Evolutionary conservation across 2,797 vertebrate genomes (phyloP), one percentile per base, ranked within the genome.

Genomic region (Spheniscus humboldti): DNA sequence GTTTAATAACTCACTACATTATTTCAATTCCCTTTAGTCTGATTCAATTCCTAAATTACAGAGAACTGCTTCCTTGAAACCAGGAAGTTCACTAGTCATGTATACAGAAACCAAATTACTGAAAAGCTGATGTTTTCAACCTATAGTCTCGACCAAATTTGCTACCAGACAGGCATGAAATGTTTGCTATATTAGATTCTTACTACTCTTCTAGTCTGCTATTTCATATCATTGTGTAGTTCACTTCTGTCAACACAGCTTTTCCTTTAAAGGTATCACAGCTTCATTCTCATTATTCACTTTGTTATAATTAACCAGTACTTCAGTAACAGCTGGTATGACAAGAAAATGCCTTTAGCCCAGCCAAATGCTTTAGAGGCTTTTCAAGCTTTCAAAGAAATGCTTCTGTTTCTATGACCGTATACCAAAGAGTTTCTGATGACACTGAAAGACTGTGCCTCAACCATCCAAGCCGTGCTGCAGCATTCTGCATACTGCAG

Each of bases 11-110:
- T 82, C 74, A 28, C 10, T 63, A 45, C 53, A 31, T 95, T 88
- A 95, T 84, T 95, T 88, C 72, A 92, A 84, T 94, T 95, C 78
- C n/a, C 75, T 92, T 78, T 52, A 87, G 83, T 83, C 77, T 95
- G 96, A 97, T 83, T 96, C 94, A 94, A 92, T 91, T 94, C 83
- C 82, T 87, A 83, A 96, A 94, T 94, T 94, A 90, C 83, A 94
- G 60, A 84, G 73, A 92, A 88, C 59, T 45, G 37, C 87, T 95
- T 97, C 89, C 87, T 86, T 88, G 73, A 94, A 97, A 96, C 75
- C 83, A 94, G 92, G 93, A 97, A 96, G 95, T 94, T 92, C 76
- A 90, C 73, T 82, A 79, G 23, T 91, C 78, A 84, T 62, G 57
- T 81, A 67, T 11, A 75, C 45, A 81, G 45, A 81, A 95, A 88